These are phyloP conservation scores for Drosophila pseudotakahashii DNA, from an alignment of 2,888 invertebrate genomes.

Conservation along the genomic window DNA sequence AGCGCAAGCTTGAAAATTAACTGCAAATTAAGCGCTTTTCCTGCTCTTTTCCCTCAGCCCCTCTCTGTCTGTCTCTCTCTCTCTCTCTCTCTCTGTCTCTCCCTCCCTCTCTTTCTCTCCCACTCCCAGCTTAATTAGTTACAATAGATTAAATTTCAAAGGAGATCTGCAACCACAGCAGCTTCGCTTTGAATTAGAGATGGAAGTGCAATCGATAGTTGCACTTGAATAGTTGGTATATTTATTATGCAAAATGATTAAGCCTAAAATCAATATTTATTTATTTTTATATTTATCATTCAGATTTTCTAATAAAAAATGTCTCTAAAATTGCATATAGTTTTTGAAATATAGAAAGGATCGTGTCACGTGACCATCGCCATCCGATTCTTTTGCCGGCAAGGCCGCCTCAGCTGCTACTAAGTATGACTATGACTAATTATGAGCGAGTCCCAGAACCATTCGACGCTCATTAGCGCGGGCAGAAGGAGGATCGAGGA, in stretches of 20 bases:
- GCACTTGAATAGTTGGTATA: too few relatives aligned
- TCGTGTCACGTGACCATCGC: constrained; percentile 33
- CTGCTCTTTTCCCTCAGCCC: constrained; percentile 20
- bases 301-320: too few relatives aligned
- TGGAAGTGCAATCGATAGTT: not conserved
- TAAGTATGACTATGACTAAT: constrained; percentile 70
- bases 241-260: too few relatives aligned
- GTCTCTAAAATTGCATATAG: not conserved
- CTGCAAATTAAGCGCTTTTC: constrained; percentile 74
- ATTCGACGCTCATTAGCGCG: constrained; percentile 42
- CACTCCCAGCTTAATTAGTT: constrained; percentile 70
- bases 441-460: constrained; percentile 53
- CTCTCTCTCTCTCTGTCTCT: too few relatives aligned
- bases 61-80: not conserved
- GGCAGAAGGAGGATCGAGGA: constrained; percentile 12
- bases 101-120: not conserved
- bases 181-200: constrained; percentile 22
- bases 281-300: not conserved
- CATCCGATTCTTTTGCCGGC: constrained; percentile 24
- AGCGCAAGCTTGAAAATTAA: constrained; percentile 71
- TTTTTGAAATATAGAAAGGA: not conserved
- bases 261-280: too few relatives aligned
- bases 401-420: constrained; percentile 44
- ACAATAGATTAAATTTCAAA: constrained; percentile 79
- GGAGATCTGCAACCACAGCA: constrained; percentile 63